phyloP scores from a whole-genome alignment of 2,888 invertebrate species.

The Loripinus fragilis region DNA sequence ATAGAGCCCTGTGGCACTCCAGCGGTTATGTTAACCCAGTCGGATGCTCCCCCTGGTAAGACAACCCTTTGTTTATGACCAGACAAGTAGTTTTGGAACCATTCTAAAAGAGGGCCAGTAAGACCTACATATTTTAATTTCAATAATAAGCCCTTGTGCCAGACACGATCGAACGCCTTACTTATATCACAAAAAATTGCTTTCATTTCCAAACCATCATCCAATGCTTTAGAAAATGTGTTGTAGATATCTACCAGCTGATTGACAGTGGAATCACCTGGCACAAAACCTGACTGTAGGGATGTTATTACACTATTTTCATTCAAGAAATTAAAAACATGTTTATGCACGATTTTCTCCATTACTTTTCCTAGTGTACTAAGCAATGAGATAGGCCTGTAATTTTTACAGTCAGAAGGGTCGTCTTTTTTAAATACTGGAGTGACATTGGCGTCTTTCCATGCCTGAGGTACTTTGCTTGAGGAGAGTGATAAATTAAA shows the following conservation, averaged over 20 bases:
- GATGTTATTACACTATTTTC: constrained; percentile 8
- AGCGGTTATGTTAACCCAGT: too few species aligned
- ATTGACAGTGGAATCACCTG: constrained; percentile 35
- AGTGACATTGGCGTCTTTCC: constrained; percentile 30
- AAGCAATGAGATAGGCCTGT: constrained; percentile 32
- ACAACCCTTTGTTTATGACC: too few species aligned
- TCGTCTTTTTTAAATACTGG: constrained; percentile 29
- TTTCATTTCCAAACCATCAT: constrained; percentile 28
- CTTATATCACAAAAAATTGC: too few species aligned
- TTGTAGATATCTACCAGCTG: constrained; percentile 28
- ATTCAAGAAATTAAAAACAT: constrained; percentile 19
- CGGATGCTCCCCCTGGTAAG: too few species aligned
- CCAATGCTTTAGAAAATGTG: constrained; percentile 28
- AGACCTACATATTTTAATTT: too few species aligned
- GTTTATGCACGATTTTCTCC: constrained; percentile 21
- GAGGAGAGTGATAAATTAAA: constrained; percentile 23
- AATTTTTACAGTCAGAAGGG: constrained; percentile 17
- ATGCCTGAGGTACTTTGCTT: constrained; percentile 16
- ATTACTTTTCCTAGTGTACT: constrained; percentile 18
- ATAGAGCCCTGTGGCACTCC: too few species aligned
- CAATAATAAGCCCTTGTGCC: too few species aligned
- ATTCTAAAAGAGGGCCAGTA: neutral
- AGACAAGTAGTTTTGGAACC: too few species aligned
- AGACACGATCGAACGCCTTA: too few species aligned
- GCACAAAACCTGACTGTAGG: constrained; percentile 33